Conservation (phyloP, 53 echinoderm and acorn worm species). For the Stichopus horrens region DNA sequence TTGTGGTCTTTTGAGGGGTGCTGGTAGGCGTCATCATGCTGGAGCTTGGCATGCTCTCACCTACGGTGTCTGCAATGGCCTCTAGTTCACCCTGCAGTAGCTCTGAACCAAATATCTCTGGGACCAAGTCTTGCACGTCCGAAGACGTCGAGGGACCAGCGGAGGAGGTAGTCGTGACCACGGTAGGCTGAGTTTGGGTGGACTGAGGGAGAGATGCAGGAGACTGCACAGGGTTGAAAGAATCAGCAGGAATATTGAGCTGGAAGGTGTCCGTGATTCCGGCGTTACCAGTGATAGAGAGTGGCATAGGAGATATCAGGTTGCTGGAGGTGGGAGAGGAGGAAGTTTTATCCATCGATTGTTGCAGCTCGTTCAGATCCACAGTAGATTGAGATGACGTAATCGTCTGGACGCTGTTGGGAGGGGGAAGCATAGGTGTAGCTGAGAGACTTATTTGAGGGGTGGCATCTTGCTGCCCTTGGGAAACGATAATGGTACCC, state of each 20-base stretch:
- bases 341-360: constrained; percentile 1
- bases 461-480: constrained; percentile 43
- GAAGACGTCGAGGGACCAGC: constrained; percentile 21
- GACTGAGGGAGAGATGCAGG: constrained; percentile 19
- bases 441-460: constrained; percentile 33
- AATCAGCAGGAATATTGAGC: constrained; percentile 15
- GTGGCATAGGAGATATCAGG: constrained; percentile 10
- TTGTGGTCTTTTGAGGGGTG: background rate
- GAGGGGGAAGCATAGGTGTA: background rate
- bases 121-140: constrained; percentile 20
- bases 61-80: constrained; percentile 19
- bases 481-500: constrained; percentile 40
- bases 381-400: constrained; percentile 20
- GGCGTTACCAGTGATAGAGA: constrained; percentile 11
- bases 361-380: constrained; percentile 42
- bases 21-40: constrained; percentile 31
- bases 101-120: constrained; percentile 32
- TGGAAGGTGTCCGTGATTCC: constrained; percentile 37
- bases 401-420: background rate
- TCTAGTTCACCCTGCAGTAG: constrained; percentile 27
- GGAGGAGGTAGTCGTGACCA: background rate
- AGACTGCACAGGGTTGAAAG: constrained; percentile 21
- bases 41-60: constrained; percentile 42
- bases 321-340: background rate
- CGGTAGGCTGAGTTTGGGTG: background rate